Conservation (phyloP, 2,113 vertebrate species). For the Pionites leucogaster region DNA sequence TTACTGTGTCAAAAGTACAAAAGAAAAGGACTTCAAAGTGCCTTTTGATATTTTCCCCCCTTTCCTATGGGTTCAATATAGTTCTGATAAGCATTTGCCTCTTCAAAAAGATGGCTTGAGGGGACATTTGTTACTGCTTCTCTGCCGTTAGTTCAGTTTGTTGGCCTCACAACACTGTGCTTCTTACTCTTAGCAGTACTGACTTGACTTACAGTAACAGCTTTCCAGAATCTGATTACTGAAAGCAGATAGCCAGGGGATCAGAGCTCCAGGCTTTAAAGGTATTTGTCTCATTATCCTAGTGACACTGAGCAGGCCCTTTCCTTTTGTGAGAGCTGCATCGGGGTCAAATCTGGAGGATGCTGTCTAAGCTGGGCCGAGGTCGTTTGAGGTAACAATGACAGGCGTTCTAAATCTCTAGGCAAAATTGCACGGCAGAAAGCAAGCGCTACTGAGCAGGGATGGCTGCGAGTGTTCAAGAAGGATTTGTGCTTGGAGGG, state of each 20-base stretch:
- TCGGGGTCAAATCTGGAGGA: constrained; percentile 19
- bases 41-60: background rate
- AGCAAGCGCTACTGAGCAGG: background rate
- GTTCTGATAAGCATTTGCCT: background rate
- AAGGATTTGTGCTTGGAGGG: background rate
- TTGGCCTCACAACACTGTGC: background rate
- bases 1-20: background rate
- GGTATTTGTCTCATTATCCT: constrained; percentile 65
- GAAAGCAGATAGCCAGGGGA: constrained; percentile 55
- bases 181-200: background rate
- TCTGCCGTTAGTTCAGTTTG: background rate
- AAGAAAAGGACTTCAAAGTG: background rate
- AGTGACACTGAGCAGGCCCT: constrained; percentile 64
- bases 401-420: constrained; percentile 19
- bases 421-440: background rate
- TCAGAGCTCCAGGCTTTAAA: constrained; percentile 64
- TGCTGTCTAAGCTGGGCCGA: background rate
- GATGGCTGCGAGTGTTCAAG: background rate
- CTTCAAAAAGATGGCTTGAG: background rate
- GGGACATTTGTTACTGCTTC: background rate
- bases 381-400: constrained; percentile 42
- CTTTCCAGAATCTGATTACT: constrained; percentile 66
- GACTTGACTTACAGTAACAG: background rate
- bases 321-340: constrained; percentile 47
- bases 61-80: background rate